phyloP scores from a whole-genome alignment of 1,140 invertebrate genomes.

The Archivesica marissinica region DNA sequence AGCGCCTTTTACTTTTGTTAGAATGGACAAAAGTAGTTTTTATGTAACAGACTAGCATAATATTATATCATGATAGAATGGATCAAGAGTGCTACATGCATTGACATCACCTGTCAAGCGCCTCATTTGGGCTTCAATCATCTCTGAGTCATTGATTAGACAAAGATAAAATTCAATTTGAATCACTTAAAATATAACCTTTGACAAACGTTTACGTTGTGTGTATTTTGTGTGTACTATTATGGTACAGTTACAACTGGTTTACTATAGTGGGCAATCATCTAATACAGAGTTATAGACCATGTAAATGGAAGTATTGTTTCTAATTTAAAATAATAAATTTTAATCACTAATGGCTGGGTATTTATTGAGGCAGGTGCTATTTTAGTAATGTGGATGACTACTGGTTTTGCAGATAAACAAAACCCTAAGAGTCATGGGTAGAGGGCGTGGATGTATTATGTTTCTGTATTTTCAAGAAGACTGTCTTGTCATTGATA shows the following conservation, averaged over 20 bases:
- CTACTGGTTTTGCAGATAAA: no score
- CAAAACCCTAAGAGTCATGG: no score
- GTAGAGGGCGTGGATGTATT: no score
- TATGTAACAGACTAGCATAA: no score
- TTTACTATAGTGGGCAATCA: neutral
- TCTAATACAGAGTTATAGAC: neutral
- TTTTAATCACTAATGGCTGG: neutral
- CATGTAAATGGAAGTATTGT: conserved; percentile 13
- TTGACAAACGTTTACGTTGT: no score
- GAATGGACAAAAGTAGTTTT: no score
- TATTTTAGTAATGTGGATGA: no score
- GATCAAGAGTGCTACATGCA: neutral
- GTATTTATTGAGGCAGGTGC: no score
- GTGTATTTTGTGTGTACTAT: no score
- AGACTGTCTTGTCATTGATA: no score
- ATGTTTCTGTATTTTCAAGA: no score
- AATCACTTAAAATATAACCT: neutral
- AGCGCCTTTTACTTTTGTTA: no score
- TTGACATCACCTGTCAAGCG: conserved; percentile 8
- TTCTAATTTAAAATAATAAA: conserved; percentile 5
- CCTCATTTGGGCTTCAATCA: neutral
- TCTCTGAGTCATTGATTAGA: conserved; percentile 1
- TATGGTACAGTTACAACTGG: neutral
- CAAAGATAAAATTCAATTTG: conserved; percentile 26
- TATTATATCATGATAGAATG: conserved; percentile 11